Evolutionary conservation across 2,888 invertebrate genomes (phyloP).

Genomic region (Andrena bicolor): DNA sequence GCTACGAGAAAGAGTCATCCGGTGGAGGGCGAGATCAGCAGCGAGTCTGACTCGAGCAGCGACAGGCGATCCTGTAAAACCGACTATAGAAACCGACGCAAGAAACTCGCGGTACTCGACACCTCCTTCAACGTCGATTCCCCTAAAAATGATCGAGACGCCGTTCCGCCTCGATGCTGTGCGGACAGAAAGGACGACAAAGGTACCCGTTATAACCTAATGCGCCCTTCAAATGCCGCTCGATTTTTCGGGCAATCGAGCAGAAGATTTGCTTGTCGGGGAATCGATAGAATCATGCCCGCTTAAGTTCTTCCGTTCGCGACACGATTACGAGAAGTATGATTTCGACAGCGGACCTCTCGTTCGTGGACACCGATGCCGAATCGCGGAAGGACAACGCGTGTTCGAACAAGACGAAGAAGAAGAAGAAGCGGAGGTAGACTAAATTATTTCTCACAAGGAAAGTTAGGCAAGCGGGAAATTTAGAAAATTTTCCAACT

Average conservation of each 20-base stretch:
- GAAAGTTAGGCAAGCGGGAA: no score
- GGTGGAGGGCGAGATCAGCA: slow-evolving; percentile 42
- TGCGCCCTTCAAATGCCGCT: not conserved
- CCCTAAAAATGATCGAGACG: slow-evolving; percentile 31
- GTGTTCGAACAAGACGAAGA: slow-evolving; percentile 57
- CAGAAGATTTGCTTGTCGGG: not conserved
- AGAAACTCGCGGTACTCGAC: slow-evolving; percentile 33
- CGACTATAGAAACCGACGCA: slow-evolving; percentile 16
- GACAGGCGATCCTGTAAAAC: slow-evolving; percentile 41
- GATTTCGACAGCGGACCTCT: slow-evolving; percentile 7
- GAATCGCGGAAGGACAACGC: slow-evolving; percentile 47
- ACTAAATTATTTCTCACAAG: not conserved
- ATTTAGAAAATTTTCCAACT: no score
- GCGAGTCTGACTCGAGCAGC: slow-evolving; percentile 44
- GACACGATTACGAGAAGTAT: not conserved
- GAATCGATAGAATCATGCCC: not conserved
- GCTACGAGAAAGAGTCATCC: slow-evolving; percentile 29
- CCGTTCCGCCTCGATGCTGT: not conserved
- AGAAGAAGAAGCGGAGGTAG: slow-evolving; percentile 76
- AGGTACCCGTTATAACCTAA: slow-evolving; percentile 37
- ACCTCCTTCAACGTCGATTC: slow-evolving; percentile 19
- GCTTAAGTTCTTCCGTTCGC: not conserved
- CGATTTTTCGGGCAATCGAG: not conserved
- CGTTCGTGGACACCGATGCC: slow-evolving; percentile 41
- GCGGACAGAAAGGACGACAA: slow-evolving; percentile 19